A percentile compares a stretch with the other conserved stretches of the same genome.
These are phyloP conservation scores for Disparrhopalites patrizii DNA, from an alignment of 2,888 invertebrate genomes.

Conservation along the genomic window DNA sequence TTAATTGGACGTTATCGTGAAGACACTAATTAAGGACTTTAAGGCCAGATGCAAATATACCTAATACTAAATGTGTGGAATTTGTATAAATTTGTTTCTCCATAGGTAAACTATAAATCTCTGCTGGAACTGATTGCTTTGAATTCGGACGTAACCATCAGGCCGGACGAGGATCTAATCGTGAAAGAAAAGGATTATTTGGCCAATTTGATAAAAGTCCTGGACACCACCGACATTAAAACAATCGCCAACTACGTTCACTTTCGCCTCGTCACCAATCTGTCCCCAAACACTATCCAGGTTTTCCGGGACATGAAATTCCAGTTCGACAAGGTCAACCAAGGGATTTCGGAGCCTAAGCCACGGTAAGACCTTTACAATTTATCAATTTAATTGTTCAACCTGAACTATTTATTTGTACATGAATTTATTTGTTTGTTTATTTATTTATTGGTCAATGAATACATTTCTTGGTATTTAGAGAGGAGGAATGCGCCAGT, in stretches of 20 bases:
- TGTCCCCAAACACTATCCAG: constrained; percentile 39
- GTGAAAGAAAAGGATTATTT: constrained; percentile 37
- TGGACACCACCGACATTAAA: constrained; percentile 11
- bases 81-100: no score
- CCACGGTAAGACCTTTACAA: constrained; percentile 30
- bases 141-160: constrained; percentile 31
- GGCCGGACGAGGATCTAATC: constrained; percentile 26
- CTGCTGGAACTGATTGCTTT: constrained; percentile 31
- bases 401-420: no score
- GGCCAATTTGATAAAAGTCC: constrained; percentile 23
- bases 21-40: no score
- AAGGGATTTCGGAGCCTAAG: constrained; percentile 38
- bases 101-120: background rate
- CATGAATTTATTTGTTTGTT: no score
- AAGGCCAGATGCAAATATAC: background rate
- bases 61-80: no score
- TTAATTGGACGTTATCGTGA: no score
- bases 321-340: constrained; percentile 39
- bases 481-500: constrained; percentile 35
- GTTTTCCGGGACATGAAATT: constrained; percentile 44
- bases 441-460: no score
- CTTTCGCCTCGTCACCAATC: constrained; percentile 35
- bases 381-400: constrained; percentile 31
- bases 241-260: constrained; percentile 40
- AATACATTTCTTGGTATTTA: no score